Percentiles rank a stretch among this genome's conserved stretches.
Conservation (phyloP, 1,140 invertebrate genomes). For the Microplitis demolitor region DNA sequence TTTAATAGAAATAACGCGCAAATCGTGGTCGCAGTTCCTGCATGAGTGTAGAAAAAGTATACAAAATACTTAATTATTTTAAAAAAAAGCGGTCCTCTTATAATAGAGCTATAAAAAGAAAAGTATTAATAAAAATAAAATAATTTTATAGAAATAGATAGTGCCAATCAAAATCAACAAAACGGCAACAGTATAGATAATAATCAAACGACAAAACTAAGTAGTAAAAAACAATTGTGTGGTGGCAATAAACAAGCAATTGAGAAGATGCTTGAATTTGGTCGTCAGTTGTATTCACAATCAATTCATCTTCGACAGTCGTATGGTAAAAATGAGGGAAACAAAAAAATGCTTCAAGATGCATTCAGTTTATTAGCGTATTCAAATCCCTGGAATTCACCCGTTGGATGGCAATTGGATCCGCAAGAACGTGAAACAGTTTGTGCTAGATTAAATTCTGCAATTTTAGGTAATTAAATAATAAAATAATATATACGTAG, state of each 20-base stretch:
- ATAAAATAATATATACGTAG: neutral
- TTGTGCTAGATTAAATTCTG: slow-evolving; percentile 94
- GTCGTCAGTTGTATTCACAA: slow-evolving; percentile 89
- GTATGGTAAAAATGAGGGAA: slow-evolving; percentile 82
- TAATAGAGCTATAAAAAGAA: too few species aligned
- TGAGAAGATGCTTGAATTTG: slow-evolving; percentile 91
- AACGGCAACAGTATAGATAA: slow-evolving; percentile 8
- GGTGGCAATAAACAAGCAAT: slow-evolving; percentile 83
- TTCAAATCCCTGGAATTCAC: slow-evolving; percentile 96
- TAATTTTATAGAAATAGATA: slow-evolving; percentile 55
- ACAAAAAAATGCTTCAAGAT: slow-evolving; percentile 94
- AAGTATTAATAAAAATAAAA: too few species aligned
- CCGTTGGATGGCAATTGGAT: slow-evolving; percentile 93
- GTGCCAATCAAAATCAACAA: slow-evolving; percentile 50
- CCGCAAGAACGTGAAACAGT: slow-evolving; percentile 91
- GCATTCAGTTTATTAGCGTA: slow-evolving; percentile 98
- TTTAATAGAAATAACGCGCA: too few species aligned
- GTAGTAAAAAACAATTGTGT: slow-evolving; percentile 67
- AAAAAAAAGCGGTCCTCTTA: too few species aligned
- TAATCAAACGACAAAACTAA: slow-evolving; percentile 27
- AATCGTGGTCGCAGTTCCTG: too few species aligned
- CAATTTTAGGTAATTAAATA: slow-evolving; percentile 80
- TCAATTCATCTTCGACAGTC: slow-evolving; percentile 83
- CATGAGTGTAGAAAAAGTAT: too few species aligned
- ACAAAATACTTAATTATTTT: too few species aligned